Conservation (phyloP, 2,113 vertebrate species). For the Cariama cristata region DNA sequence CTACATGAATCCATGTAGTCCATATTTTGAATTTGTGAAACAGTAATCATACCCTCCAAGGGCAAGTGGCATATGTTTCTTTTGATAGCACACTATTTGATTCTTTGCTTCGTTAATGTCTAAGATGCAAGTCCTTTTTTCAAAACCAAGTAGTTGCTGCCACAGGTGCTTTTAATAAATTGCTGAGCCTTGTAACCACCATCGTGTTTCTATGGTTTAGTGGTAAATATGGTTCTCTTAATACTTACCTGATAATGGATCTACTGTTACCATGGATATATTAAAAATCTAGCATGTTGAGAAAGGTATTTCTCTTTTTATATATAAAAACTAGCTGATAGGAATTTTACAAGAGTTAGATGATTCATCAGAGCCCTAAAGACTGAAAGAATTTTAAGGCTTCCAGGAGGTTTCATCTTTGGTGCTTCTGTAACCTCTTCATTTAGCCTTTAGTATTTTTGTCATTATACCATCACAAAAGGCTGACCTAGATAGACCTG, state of each 20-base stretch:
- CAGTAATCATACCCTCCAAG: background rate
- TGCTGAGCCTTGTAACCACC: background rate
- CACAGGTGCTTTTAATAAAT: background rate
- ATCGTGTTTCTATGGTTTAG: background rate
- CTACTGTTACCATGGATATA: background rate
- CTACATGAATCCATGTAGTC: background rate
- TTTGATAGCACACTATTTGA: background rate
- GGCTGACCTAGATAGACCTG: background rate
- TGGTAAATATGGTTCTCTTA: background rate
- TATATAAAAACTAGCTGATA: background rate
- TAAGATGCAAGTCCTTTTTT: background rate
- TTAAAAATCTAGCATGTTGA: background rate
- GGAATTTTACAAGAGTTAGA: background rate
- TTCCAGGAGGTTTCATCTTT: background rate
- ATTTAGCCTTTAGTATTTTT: background rate
- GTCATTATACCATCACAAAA: background rate
- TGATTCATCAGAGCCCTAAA: background rate
- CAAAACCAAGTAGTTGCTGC: background rate
- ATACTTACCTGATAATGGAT: background rate
- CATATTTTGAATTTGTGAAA: background rate
- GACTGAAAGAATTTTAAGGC: background rate
- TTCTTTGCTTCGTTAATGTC: background rate
- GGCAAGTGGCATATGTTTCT: background rate
- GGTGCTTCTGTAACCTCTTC: background rate
- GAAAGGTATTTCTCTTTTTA: background rate